Percentiles rank a stretch among this genome's conserved stretches.
These are phyloP conservation scores for Aegithalos caudatus DNA, from an alignment of 2,113 vertebrate genomes.

Conservation along the genomic window DNA sequence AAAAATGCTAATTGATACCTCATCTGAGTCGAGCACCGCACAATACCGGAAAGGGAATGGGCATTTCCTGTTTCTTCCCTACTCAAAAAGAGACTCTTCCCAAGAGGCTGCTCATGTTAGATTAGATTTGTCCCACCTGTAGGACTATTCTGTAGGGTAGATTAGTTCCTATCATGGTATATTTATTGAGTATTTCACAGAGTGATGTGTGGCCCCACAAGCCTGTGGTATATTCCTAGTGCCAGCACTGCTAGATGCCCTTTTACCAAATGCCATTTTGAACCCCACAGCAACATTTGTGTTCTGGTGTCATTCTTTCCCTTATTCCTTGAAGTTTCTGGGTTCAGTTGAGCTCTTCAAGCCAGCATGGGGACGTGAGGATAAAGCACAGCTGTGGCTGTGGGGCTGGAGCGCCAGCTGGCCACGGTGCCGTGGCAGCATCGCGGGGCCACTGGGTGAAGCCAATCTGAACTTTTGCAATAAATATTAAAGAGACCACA, in stretches of 20 bases:
- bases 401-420: neutral
- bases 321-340: neutral
- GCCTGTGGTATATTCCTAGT: no score
- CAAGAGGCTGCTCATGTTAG: neutral
- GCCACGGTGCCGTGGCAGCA: neutral
- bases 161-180: accelerated
- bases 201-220: neutral
- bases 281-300: neutral
- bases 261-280: neutral
- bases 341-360: neutral
- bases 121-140: neutral
- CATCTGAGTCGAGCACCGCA: neutral
- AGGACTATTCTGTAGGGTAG: neutral
- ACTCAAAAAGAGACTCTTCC: neutral
- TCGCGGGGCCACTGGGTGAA: neutral
- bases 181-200: neutral
- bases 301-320: neutral
- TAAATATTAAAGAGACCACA: neutral
- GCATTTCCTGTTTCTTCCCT: neutral
- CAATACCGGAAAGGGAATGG: neutral
- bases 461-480: neutral
- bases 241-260: neutral
- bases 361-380: neutral
- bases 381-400: neutral
- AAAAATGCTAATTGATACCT: conserved; percentile 64